These are phyloP conservation scores for Phytoseiulus persimilis DNA, from an alignment of 2,888 invertebrate genomes.

Conservation along the genomic window DNA sequence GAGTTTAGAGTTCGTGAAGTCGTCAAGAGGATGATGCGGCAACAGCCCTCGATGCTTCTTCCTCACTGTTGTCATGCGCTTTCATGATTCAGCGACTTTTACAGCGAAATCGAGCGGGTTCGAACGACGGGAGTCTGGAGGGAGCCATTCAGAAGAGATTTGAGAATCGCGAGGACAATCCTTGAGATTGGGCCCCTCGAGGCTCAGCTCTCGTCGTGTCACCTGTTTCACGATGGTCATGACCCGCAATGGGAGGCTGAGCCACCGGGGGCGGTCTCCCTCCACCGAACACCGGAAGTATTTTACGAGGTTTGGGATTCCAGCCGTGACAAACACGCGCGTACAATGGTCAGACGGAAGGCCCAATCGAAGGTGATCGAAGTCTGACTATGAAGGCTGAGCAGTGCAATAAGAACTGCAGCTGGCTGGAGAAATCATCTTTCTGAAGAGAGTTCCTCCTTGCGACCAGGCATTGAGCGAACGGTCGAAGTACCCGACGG, in stretches of 20 bases:
- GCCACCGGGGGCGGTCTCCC: no score
- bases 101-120: no score
- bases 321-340: no score
- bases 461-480: neutral
- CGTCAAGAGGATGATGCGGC: neutral
- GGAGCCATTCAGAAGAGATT: neutral
- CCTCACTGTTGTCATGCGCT: neutral
- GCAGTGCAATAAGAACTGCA: neutral
- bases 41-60: neutral
- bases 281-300: no score
- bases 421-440: neutral
- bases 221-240: no score
- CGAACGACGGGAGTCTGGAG: neutral
- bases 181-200: neutral
- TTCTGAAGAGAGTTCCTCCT: neutral
- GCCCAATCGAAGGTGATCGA: no score
- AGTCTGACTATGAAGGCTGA: no score
- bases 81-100: neutral
- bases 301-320: no score
- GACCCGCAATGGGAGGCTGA: no score
- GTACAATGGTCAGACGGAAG: no score
- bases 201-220: neutral
- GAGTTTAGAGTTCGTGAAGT: neutral
- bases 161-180: neutral
- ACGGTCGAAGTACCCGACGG: neutral